Evolutionary conservation across 2,113 vertebrate species (phyloP), one percentile per base, ranked within the genome.

Genomic region (Ranitomeya imitator): DNA sequence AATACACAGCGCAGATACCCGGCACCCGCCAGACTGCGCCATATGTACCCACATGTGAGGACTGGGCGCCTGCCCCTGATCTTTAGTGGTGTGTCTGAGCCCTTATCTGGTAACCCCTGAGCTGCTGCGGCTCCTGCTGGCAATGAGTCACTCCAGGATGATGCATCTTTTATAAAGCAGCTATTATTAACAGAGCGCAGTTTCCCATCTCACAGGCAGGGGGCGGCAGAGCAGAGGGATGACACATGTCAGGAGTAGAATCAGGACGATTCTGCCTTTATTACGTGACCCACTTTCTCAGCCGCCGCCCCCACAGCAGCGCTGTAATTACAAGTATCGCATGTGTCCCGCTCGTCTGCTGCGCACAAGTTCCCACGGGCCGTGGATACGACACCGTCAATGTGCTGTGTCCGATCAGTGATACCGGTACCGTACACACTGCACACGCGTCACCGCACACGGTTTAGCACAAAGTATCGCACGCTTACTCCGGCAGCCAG

Each of bases 251-350:
- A 81, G 55, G 79, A 87, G 78, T 79, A 67, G 77, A 88, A 84
- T 84, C 69, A 83, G 87, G 59, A 74, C 60, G 87, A 21, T 65
- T 37, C 45, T 84, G 59, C 80, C 60, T 88, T 84, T 57, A 78
- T 88, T 78, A 21, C 80, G 67, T 88, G 87, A 88, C 87, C 87
- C 87, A 88, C 74, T 88, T 88, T 88, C 67, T 61, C 71, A 52
- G 10, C 19, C 14, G 76, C 60, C 87, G 81, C 87, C 87, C 81
- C 81, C 87, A 83, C 69, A 88, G 59, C 59, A 23, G 77, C 21
- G 57, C 61, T 79, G n/a, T 61, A 45, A 69, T 86, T 61, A 79
- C 76, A 79, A 61, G 51, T 12, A 26, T n/a, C 73, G 21, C 82
- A 52, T 52, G 19, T 54, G 37, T 19, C 12, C 37, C 18, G 37